Conservation (phyloP, 2,113 vertebrate genomes). For the Gopherus evgoodei region DNA sequence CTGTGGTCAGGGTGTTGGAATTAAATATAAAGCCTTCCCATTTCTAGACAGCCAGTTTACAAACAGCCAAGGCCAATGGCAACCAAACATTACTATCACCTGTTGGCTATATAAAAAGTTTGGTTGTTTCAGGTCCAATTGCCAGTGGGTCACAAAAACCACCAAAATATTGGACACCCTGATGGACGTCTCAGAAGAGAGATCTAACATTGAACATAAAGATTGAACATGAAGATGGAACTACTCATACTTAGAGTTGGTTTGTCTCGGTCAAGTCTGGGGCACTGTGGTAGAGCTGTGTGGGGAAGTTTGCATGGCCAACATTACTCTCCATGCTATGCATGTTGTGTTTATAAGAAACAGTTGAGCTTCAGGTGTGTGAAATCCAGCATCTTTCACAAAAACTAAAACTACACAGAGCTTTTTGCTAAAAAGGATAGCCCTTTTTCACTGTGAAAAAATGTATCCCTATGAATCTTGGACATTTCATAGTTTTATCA, state of each 20-base stretch:
- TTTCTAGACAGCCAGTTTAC: neutral
- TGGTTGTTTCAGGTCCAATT: neutral
- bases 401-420: neutral
- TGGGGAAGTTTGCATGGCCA: neutral
- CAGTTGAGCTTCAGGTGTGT: neutral
- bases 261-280: neutral
- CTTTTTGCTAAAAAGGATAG: neutral
- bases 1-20: neutral
- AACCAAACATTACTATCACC: rapidly evolving
- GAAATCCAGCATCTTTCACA: neutral
- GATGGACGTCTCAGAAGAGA: neutral
- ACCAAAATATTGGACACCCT: neutral
- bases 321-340: rapidly evolving
- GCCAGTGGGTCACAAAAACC: neutral
- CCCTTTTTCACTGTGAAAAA: neutral
- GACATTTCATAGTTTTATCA: neutral
- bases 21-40: rapidly evolving
- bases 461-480: neutral
- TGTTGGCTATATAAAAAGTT: rapidly evolving
- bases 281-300: rapidly evolving
- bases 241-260: neutral
- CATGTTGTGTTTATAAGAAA: rapidly evolving
- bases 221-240: neutral
- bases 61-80: rapidly evolving
- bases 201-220: neutral